Percentiles rank a stretch among this genome's conserved stretches.
These are phyloP conservation scores for Tapirus terrestris DNA, from an alignment of 2,113 vertebrate species.

Conservation along the genomic window DNA sequence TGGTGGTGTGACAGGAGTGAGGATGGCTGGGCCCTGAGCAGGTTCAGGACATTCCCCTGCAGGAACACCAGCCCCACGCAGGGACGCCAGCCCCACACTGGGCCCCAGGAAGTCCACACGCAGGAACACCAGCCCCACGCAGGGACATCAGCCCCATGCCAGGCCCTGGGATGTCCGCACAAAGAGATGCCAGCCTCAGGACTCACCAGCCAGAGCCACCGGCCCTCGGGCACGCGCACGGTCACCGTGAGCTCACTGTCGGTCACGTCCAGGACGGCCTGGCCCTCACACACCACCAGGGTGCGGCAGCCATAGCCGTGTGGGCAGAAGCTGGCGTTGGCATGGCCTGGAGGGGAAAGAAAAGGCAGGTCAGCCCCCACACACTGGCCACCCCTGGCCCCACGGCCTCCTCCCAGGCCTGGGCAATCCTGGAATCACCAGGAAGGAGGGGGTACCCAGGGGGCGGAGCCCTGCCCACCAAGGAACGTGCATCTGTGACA, in stretches of 20 bases:
- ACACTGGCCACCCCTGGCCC: fast-evolving
- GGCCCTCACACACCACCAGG: conserved; percentile 92
- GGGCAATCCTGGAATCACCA: fast-evolving
- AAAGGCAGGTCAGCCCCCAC: background rate
- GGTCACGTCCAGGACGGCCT: conserved; percentile 92
- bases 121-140: too few species aligned
- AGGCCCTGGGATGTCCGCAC: fast-evolving
- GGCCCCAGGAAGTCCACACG: too few species aligned
- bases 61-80: background rate
- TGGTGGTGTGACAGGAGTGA: background rate
- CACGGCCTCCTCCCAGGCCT: fast-evolving
- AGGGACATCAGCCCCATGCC: too few species aligned
- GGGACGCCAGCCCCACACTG: background rate
- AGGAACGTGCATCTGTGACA: fast-evolving
- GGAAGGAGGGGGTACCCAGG: fast-evolving
- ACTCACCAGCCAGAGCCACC: conserved; percentile 95
- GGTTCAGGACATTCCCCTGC: background rate
- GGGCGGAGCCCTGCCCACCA: fast-evolving
- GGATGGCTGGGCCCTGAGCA: background rate
- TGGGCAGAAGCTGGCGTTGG: conserved; percentile 94
- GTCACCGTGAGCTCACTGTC: conserved; percentile 93
- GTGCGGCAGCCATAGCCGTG: conserved; percentile 95
- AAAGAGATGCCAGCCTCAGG: background rate
- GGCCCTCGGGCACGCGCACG: conserved; percentile 91
- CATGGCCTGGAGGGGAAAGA: conserved; percentile 87